Percentiles rank a stretch among this genome's conserved stretches.
phyloP scores from a whole-genome alignment of 2,113 vertebrate genomes.

The Thomomys bottae region DNA sequence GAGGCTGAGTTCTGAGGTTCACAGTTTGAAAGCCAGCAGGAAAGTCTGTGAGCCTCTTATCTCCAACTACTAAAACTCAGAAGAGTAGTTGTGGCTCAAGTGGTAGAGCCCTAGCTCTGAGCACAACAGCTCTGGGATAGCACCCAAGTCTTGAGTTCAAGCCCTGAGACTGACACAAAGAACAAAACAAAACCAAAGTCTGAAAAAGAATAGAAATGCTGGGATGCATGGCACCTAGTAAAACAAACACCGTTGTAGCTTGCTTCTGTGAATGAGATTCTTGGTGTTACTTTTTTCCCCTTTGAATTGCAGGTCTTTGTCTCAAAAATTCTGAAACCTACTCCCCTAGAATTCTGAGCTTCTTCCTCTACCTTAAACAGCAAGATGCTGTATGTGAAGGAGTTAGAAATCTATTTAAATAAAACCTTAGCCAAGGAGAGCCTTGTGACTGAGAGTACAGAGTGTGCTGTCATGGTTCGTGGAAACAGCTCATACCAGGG shows the following conservation, averaged over 20 bases:
- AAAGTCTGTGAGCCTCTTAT: too few species aligned
- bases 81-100: too few species aligned
- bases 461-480: not conserved
- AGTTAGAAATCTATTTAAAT: not conserved
- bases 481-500: not conserved
- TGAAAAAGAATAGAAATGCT: not conserved
- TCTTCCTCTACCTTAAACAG: not conserved
- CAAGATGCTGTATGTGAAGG: not conserved
- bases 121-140: too few species aligned
- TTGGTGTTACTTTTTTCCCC: slow-evolving; percentile 34
- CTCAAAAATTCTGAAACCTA: not conserved
- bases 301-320: not conserved
- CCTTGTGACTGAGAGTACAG: not conserved
- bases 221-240: not conserved
- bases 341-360: not conserved
- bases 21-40: too few species aligned
- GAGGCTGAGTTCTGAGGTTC: too few species aligned
- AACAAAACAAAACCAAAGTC: too few species aligned
- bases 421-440: not conserved
- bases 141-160: too few species aligned
- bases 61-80: too few species aligned
- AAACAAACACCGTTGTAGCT: slow-evolving; percentile 9
- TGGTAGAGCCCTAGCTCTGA: too few species aligned
- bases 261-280: not conserved
- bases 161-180: too few species aligned